Conservation (phyloP, 2,113 vertebrate genomes). For the Crotalus tigris region DNA sequence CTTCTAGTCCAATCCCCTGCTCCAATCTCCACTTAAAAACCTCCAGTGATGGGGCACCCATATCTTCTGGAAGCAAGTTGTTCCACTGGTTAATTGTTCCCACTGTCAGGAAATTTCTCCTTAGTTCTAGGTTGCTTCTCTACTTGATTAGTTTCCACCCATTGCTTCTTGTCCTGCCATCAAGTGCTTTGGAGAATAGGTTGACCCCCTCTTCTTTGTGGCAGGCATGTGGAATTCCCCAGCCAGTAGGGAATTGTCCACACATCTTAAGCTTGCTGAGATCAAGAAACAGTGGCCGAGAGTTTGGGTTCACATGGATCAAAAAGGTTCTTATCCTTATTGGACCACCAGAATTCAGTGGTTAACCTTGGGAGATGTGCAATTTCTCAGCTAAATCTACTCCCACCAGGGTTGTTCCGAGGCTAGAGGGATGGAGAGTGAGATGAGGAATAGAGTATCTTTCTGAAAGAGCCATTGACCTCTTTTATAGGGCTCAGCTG, state of each 20-base stretch:
- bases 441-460: not conserved
- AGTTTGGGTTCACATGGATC: not conserved
- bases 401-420: not conserved
- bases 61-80: too few relatives aligned
- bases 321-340: not conserved
- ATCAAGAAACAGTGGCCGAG: not conserved
- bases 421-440: not conserved
- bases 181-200: too few relatives aligned
- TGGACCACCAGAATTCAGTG: not conserved
- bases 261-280: not conserved
- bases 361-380: not conserved
- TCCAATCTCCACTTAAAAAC: too few relatives aligned
- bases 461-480: not conserved
- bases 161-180: too few relatives aligned
- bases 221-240: not conserved
- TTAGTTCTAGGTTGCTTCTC: too few relatives aligned
- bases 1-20: not conserved
- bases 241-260: not conserved
- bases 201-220: not conserved
- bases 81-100: too few relatives aligned
- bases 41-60: too few relatives aligned
- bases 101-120: too few relatives aligned
- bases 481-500: constrained; percentile 53
- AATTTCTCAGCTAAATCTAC: not conserved
- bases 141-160: too few relatives aligned